A percentile compares a stretch with the other conserved stretches of the same genome.
These are phyloP conservation scores for Ceyx margarethae DNA, from an alignment of 2,113 vertebrate genomes.

Conservation along the genomic window DNA sequence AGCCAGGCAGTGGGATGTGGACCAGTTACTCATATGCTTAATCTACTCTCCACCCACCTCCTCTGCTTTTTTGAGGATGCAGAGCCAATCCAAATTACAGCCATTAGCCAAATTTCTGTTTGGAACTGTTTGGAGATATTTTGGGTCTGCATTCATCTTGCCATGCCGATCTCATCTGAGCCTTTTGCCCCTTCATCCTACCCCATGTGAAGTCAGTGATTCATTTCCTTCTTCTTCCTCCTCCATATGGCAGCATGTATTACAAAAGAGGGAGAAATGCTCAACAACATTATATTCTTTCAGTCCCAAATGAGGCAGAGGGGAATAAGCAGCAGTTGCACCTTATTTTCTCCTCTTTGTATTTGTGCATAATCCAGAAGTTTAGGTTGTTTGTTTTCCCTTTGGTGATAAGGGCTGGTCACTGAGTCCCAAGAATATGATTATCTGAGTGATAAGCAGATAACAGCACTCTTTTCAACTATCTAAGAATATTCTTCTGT, in stretches of 20 bases:
- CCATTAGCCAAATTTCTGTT: slow-evolving; percentile 3
- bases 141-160: neutral
- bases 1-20: neutral
- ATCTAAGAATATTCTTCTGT: neutral
- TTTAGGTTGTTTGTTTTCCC: neutral
- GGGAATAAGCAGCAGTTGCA: neutral
- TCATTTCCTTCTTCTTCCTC: neutral
- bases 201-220: neutral
- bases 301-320: neutral
- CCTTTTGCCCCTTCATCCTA: neutral
- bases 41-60: neutral
- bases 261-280: neutral
- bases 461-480: neutral
- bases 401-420: neutral
- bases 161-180: neutral
- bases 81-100: neutral
- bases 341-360: neutral
- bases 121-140: neutral
- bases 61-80: neutral
- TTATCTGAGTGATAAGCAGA: neutral
- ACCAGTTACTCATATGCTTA: neutral
- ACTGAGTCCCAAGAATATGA: fast-evolving
- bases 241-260: neutral
- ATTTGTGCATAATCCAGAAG: neutral
- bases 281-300: neutral